Conservation (phyloP, 2,113 vertebrate genomes). For the Psettodes erumei region DNA sequence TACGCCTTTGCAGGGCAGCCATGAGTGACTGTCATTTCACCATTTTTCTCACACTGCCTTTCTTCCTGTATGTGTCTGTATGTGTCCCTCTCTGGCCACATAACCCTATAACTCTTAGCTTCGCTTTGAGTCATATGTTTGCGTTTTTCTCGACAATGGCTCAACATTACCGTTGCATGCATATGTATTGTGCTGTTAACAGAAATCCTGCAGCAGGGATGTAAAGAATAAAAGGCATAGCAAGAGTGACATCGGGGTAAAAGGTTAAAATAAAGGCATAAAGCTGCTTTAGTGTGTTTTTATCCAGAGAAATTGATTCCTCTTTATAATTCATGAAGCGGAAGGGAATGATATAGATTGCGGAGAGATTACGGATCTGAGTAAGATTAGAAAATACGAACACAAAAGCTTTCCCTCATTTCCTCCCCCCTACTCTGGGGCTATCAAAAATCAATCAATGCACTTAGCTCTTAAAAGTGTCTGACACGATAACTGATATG, state of each 20-base stretch:
- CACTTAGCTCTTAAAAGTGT: conserved; percentile 81
- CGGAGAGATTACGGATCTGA: conserved; percentile 70
- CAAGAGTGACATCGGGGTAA: conserved; percentile 35
- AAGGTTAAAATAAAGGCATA: conserved; percentile 49
- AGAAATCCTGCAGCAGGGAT: background rate
- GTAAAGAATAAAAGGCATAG: background rate
- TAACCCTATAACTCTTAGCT: conserved; percentile 11
- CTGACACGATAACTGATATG: conserved; percentile 75
- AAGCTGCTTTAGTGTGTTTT: conserved; percentile 72
- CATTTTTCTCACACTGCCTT: conserved; percentile 50
- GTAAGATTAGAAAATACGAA: conserved; percentile 77
- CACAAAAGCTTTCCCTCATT: conserved; percentile 74
- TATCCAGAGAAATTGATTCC: conserved; percentile 73
- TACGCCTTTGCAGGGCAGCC: conserved; percentile 57
- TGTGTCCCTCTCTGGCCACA: background rate
- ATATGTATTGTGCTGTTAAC: conserved; percentile 23
- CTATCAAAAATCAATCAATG: conserved; percentile 83
- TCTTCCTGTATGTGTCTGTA: too few relatives aligned
- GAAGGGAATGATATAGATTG: conserved; percentile 76
- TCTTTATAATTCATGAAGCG: conserved; percentile 77
- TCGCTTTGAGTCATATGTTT: conserved; percentile 39
- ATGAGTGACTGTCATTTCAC: conserved; percentile 62
- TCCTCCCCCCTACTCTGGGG: conserved; percentile 62
- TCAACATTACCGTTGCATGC: conserved; percentile 29
- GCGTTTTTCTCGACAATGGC: conserved; percentile 28